Percentiles rank a stretch among this genome's conserved stretches.
These are phyloP conservation scores for Pristionchus arcanus DNA, from an alignment of 2,888 invertebrate genomes.

Conservation along the genomic window DNA sequence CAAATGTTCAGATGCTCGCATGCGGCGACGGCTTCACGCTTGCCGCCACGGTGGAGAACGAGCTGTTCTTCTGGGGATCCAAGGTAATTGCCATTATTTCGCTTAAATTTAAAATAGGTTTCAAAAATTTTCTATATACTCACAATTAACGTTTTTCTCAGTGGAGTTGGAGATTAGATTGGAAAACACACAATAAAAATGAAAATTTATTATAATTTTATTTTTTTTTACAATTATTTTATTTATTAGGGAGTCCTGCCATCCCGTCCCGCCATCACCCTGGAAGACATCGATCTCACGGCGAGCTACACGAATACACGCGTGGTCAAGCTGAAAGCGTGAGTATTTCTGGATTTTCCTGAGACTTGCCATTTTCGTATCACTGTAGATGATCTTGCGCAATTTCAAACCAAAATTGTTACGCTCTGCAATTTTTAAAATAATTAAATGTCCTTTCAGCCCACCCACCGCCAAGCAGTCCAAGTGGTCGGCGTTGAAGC, in stretches of 20 bases:
- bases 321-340: slow-evolving; percentile 29
- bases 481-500: slow-evolving; percentile 56
- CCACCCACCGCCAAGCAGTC: slow-evolving; percentile 22
- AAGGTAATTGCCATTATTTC: no score
- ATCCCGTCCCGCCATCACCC: background rate
- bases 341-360: no score
- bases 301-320: slow-evolving; percentile 8
- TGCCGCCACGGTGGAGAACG: slow-evolving; percentile 85
- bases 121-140: background rate
- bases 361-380: no score
- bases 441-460: background rate
- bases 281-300: slow-evolving; percentile 47
- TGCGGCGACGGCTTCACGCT: slow-evolving; percentile 86
- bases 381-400: no score
- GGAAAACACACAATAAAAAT: no score
- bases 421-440: no score
- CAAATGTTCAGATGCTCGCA: slow-evolving; percentile 83
- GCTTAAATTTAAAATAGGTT: background rate
- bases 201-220: no score
- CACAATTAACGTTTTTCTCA: no score
- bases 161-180: no score
- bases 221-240: background rate
- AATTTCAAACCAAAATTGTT: no score
- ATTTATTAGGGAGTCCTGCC: background rate
- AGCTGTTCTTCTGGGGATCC: slow-evolving; percentile 86